phyloP scores from a whole-genome alignment of 92 coral and sea anemone species.

The Montipora capitata region DNA sequence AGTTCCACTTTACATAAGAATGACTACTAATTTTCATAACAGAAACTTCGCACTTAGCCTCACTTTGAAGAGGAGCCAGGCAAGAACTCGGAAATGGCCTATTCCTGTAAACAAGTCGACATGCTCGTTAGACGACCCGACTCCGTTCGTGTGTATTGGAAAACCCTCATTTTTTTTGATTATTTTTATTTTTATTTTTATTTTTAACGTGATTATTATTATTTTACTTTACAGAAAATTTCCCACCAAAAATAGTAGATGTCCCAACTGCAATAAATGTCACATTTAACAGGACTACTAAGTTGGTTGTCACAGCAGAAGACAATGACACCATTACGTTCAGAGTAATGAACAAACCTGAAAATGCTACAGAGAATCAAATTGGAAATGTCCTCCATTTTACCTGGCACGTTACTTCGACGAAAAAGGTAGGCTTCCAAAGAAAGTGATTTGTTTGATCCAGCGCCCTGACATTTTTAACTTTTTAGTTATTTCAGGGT shows the following conservation, averaged over 20 bases:
- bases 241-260: constrained; percentile 68
- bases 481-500: too few relatives aligned
- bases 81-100: too few relatives aligned
- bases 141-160: too few relatives aligned
- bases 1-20: too few relatives aligned
- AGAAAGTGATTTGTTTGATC: too few relatives aligned
- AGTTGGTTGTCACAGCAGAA: constrained; percentile 55
- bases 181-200: background rate
- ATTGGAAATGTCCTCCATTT: constrained; percentile 25
- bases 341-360: constrained; percentile 16
- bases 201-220: background rate
- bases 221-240: constrained; percentile 46
- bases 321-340: constrained; percentile 58
- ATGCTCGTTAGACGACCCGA: too few relatives aligned
- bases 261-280: constrained; percentile 44
- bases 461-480: too few relatives aligned
- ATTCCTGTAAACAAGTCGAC: too few relatives aligned
- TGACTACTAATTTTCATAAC: too few relatives aligned
- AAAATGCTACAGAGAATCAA: background rate
- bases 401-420: constrained; percentile 17
- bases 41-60: too few relatives aligned
- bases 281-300: constrained; percentile 39
- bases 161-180: too few relatives aligned
- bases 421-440: constrained; percentile 19
- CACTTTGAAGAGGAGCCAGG: too few relatives aligned